Evolutionary conservation across 2,113 vertebrate genomes (phyloP), one percentile per base, ranked within the genome.

Genomic region (Rissa tridactyla): DNA sequence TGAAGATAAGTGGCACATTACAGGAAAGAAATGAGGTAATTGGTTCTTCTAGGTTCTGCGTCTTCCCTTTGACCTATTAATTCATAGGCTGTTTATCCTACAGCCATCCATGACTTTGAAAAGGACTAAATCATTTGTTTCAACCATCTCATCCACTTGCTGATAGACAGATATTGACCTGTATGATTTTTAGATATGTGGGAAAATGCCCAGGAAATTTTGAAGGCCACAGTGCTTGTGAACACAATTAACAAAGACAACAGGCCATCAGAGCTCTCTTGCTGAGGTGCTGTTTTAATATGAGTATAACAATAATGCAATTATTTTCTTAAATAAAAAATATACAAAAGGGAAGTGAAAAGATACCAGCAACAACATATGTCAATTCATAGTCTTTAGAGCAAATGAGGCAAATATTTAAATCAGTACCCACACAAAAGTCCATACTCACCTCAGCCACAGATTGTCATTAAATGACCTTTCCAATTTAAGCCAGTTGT

Each of bases 261-360:
- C 13, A 66, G 25, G 19, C 22, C 42, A n/a, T 23, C 42, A 77
- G 75, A 90, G 16, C 6, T 82, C 13, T 62, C 44, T 60, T 76
- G 34, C 22, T 60, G 58, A 82, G 22, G 17, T 80, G 40, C 27
- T 79, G 5, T 57, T 85, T 82, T 58, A 87, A 42, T 38, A 30
- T 8, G 3, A 22, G 2, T 65, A 36, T 76, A 73, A 73, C 3
- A 32, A 32, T 6, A 10, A 15, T 42, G 34, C 5, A 49, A 60
- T 20, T 95, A 52, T 88, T 86, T 94, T 73, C 54, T 73, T 46
- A 92, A 76, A 77, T 46, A 51, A 92, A 51, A 64, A 22, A 44
- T 15, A 30, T 10, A 26, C 3, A 44, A 58, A 89, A 82, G 7
- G 20, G 19, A 84, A 73, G 26, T 11, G 13, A 86, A 94, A 66